These are phyloP conservation scores for Craniophora ligustri DNA, from an alignment of 2,888 invertebrate species.

Conservation along the genomic window DNA sequence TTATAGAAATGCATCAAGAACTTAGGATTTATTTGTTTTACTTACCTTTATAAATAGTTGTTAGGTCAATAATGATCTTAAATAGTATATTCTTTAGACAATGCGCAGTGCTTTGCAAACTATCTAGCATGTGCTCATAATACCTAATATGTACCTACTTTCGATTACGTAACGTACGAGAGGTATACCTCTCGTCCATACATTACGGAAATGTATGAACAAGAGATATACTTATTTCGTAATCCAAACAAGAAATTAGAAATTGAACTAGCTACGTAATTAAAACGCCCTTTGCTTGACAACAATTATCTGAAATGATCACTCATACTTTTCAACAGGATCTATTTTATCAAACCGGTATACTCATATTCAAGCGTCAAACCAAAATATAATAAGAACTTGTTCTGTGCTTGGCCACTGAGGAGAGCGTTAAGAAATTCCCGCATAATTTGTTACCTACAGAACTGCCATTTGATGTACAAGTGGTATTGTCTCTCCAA, in stretches of 20 bases:
- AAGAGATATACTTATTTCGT: no score
- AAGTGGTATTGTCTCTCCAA: slow-evolving; percentile 2
- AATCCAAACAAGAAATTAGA: not conserved
- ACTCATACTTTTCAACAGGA: slow-evolving; percentile 25
- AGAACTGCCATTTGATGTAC: not conserved
- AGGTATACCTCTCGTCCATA: no score
- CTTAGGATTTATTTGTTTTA: no score
- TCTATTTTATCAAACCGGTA: slow-evolving; percentile 38
- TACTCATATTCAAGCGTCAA: slow-evolving; percentile 5
- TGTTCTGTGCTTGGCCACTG: slow-evolving; percentile 21
- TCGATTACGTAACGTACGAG: no score
- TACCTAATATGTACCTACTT: no score
- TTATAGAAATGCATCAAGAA: no score
- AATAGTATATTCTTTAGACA: no score
- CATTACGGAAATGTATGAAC: no score
- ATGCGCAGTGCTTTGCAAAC: no score
- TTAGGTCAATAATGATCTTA: no score
- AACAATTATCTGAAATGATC: not conserved
- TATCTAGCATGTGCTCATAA: no score
- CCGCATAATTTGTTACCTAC: slow-evolving; percentile 14
- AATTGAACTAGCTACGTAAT: not conserved
- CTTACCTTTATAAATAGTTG: no score
- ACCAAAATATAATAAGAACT: slow-evolving; percentile 29
- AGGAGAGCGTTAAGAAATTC: slow-evolving; percentile 28
- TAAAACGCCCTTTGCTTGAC: not conserved